Evolutionary conservation across 2,797 vertebrate species (phyloP), one percentile per base, ranked within the genome.

Genomic region (Rhynchotus rufescens): DNA sequence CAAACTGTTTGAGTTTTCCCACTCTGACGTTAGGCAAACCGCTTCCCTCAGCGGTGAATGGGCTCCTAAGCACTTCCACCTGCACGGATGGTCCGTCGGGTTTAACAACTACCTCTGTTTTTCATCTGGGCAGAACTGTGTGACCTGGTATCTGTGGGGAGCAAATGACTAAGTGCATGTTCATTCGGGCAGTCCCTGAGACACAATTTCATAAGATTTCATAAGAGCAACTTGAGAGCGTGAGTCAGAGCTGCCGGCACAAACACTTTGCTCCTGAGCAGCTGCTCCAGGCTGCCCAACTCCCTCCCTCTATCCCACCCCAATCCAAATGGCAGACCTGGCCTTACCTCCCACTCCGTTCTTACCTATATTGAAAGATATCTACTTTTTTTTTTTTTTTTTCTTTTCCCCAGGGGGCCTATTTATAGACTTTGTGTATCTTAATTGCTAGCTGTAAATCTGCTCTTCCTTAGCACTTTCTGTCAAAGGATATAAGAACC

Each of bases 1-100:
- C 89, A 52, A 56, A 14, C 52, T 73, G 21, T 84, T 67, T 76
- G 67, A 56, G 90, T 92, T 87, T 87, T 89, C 88, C 74, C 68
- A 54, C 67, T 76, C 34, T 32, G 61, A 91, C 77, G 32, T 57
- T 3, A 44, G 62, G 34, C 32, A 2, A 80, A 78, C 91, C 12
- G 38, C 34, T 30, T 21, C 21, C 40, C 82, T 73, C 51, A 65
- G 66, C 84, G 66, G 17, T 19, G 56, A 44, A 22, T 34, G 42
- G 57, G 28, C 69, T 85, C 62, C 51, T 30, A 22, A 44, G 56
- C 36, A 75, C 60, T 34, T 80, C 19, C 4, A 80, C 16, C n/a
- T 34, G 56, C 59, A 51, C 19, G 32, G 59, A 14, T 15, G 82
- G 49, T 47, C 59, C 54, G 87, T 86, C 44, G 12, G 64, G 62